These are phyloP conservation scores for Heliconius himera DNA, from an alignment of 1,140 invertebrate species.

Conservation along the genomic window DNA sequence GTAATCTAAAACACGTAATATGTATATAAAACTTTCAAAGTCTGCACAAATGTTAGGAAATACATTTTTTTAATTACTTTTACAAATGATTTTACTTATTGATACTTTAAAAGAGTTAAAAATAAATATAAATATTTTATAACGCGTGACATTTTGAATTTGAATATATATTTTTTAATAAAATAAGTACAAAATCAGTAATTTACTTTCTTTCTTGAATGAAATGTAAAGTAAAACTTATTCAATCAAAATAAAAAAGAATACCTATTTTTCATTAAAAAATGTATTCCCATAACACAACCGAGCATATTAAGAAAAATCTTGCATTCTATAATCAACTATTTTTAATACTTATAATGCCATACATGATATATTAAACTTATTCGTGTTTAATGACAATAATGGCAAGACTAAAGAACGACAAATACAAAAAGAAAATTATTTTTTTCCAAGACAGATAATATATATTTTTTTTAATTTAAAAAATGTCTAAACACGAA, in stretches of 20 bases:
- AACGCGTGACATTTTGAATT: not conserved
- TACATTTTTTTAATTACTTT: not conserved
- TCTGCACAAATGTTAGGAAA: not conserved
- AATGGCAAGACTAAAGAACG: not conserved
- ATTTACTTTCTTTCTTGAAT: too few relatives aligned
- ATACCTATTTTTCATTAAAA: not conserved
- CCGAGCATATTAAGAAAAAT: not conserved
- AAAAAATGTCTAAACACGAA: not conserved
- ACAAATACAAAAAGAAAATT: not conserved
- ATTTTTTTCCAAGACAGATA: not conserved
- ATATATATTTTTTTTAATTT: not conserved
- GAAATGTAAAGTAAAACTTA: too few relatives aligned
- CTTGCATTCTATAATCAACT: not conserved
- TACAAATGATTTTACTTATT: not conserved
- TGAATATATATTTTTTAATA: too few relatives aligned
- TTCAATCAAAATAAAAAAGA: not conserved
- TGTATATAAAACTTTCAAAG: not conserved
- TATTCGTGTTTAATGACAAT: not conserved
- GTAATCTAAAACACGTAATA: constrained; percentile 6
- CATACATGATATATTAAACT: not conserved
- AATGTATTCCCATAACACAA: not conserved
- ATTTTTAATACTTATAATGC: not conserved
- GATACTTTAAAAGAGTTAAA: not conserved
- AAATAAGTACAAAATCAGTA: too few relatives aligned
- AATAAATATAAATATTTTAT: not conserved